Evolutionary conservation across 1,140 invertebrate species (phyloP).

Genomic region (Cepaea nemoralis): DNA sequence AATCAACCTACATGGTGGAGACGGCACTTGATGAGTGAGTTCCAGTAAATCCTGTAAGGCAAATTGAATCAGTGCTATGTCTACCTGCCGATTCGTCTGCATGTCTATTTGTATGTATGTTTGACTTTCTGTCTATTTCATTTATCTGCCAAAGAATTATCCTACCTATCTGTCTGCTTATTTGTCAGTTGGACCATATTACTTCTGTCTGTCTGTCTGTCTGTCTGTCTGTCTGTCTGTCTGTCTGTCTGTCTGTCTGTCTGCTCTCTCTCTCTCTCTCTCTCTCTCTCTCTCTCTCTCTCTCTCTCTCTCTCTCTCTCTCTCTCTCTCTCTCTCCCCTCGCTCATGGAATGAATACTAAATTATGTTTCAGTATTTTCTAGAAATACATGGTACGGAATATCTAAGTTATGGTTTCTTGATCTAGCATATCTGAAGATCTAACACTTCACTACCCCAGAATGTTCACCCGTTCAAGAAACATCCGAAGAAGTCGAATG

Average conservation of each 20-base stretch:
- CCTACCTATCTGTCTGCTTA: background rate
- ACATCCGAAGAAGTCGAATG: too few relatives aligned
- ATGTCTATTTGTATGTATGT: background rate
- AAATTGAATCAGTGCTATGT: too few relatives aligned
- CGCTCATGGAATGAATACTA: too few relatives aligned
- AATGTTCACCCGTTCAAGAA: too few relatives aligned
- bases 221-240: background rate
- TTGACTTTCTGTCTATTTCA: background rate
- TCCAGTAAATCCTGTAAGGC: too few relatives aligned
- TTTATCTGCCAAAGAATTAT: background rate
- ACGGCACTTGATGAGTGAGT: too few relatives aligned
- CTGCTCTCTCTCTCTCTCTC: background rate
- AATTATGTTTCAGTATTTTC: too few relatives aligned
- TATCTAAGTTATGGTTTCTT: too few relatives aligned
- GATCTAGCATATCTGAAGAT: too few relatives aligned
- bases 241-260: background rate
- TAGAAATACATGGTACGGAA: too few relatives aligned
- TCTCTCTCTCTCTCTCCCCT: background rate
- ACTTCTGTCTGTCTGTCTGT: background rate
- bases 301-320: background rate
- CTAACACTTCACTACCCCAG: too few relatives aligned
- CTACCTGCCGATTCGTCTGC: background rate
- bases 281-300: background rate
- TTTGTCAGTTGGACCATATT: background rate
- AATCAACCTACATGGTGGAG: too few relatives aligned